Base-by-base conservation (phyloP, 1,140 invertebrate species). In the Heterodera schachtii region DNA sequence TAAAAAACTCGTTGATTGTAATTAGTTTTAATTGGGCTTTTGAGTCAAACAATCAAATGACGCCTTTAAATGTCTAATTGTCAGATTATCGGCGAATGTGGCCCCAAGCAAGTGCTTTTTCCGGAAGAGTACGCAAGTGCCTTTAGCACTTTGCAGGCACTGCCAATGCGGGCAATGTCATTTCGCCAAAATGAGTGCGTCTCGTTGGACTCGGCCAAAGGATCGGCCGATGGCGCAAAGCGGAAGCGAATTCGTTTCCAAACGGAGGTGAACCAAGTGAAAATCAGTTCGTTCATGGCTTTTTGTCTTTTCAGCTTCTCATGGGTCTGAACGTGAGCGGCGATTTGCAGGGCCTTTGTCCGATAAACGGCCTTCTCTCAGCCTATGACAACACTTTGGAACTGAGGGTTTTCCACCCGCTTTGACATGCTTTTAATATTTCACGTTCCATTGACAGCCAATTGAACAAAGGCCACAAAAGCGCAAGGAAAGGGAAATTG, bases 351-450 rank as follows among this genome's bases (percentile, higher is more conserved):
- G 86, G 85, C 43, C 19, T 87, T 21, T 84, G 82, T 52, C 70
- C 49, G 13, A 64, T 85, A 19, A 70, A 57, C 19, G 84, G 85
- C 16, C 69, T 81, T n/a, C 74, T 85, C 49, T 87, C 85, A 9
- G 44, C 84, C 13, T 86, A 88, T 41, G 86, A 85, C 67, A 85
- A 85, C 73, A 49, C 83, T 43, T 76, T 84, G 31, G 76, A 86
- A 74, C 44, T 85, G 67, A 57, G 47, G 75, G 84, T 86, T 3
- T 31, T 8, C 9, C 67, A 4, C n/a, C 4, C 69, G 44, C 9
- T 46, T 41, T 13, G 44, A 6, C 6, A 43, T 66, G 43, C 3
- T 41, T 49, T 77, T 21, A 43, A 19, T 43, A 4, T 43, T 46
- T 69, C 47, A 16, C 47, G 21, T 31, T 49, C 9, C 8, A 41